Conservation (phyloP, 2,888 invertebrate genomes). For the Strigamia maritima region DNA sequence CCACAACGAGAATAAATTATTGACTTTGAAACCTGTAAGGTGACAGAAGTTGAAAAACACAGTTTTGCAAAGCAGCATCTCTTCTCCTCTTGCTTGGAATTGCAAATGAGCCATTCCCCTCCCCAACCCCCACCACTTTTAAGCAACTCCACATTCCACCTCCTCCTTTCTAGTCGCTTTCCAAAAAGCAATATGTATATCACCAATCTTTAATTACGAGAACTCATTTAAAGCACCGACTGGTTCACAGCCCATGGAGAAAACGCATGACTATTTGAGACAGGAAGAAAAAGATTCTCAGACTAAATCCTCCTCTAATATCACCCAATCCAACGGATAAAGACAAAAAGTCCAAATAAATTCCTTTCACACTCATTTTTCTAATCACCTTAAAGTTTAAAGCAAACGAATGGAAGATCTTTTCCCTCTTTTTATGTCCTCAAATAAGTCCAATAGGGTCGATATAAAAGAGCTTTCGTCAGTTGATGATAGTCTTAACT, state of each 20-base stretch:
- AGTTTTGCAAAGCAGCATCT: slow-evolving; percentile 19
- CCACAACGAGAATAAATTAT: slow-evolving; percentile 1
- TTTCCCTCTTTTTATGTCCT: background rate
- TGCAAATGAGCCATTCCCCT: background rate
- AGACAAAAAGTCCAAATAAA: slow-evolving; percentile 15
- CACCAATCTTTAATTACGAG: slow-evolving; percentile 23
- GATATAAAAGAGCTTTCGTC: background rate
- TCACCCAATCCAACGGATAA: slow-evolving; percentile 2
- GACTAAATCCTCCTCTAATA: slow-evolving; percentile 7
- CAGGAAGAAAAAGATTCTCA: background rate
- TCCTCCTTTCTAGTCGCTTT: slow-evolving; percentile 18
- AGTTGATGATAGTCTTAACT: background rate
- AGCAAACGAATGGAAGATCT: background rate
- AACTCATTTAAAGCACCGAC: slow-evolving; percentile 14
- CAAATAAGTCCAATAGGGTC: background rate
- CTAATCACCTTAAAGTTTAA: slow-evolving; percentile 10
- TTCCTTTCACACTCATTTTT: slow-evolving; percentile 23
- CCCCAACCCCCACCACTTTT: background rate
- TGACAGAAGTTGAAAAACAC: slow-evolving; percentile 19
- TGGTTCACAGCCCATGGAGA: slow-evolving; percentile 12
- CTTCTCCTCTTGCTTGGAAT: slow-evolving; percentile 18
- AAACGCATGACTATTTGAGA: slow-evolving; percentile 9
- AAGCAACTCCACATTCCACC: background rate
- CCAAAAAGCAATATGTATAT: slow-evolving; percentile 23
- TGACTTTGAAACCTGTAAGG: slow-evolving; percentile 3